Conservation (phyloP, 2,113 vertebrate genomes). For the Sturnus vulgaris region DNA sequence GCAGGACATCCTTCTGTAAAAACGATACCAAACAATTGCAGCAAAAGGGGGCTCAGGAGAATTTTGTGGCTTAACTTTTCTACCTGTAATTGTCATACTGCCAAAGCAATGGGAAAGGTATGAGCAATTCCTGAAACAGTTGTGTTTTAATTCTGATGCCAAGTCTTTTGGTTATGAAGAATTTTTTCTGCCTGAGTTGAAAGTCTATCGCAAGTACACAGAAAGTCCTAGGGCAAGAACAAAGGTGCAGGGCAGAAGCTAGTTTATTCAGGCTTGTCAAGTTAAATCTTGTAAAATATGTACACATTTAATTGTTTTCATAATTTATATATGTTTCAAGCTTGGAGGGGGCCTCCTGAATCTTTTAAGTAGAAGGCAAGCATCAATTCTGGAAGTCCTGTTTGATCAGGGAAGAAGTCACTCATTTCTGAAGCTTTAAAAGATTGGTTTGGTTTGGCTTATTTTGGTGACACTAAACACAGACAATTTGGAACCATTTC, state of each 20-base stretch:
- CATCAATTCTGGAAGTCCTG: not conserved
- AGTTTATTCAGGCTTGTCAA: slow-evolving; percentile 63
- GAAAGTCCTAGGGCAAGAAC: slow-evolving; percentile 65
- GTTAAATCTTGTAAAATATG: slow-evolving; percentile 66
- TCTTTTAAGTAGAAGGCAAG: not conserved
- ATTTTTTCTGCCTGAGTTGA: slow-evolving; percentile 46
- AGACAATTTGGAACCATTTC: not conserved
- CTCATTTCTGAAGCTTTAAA: not conserved
- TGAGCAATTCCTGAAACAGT: slow-evolving; percentile 46
- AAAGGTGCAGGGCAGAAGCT: slow-evolving; percentile 55
- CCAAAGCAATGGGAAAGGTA: slow-evolving; percentile 36
- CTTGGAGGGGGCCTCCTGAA: not conserved
- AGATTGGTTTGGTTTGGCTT: not conserved
- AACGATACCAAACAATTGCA: not conserved
- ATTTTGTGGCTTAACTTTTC: not conserved
- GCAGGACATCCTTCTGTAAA: not conserved
- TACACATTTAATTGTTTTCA: slow-evolving; percentile 61
- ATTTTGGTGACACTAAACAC: not conserved
- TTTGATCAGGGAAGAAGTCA: not conserved
- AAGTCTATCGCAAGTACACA: slow-evolving; percentile 41
- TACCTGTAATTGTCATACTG: slow-evolving; percentile 10
- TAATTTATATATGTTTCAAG: slow-evolving; percentile 32
- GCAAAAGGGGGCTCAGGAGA: not conserved
- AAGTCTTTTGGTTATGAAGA: slow-evolving; percentile 40
- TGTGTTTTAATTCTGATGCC: slow-evolving; percentile 44